Evolutionary conservation across 2,113 vertebrate species (phyloP), one percentile per base, ranked within the genome.

Genomic region (Budorcas taxicolor): DNA sequence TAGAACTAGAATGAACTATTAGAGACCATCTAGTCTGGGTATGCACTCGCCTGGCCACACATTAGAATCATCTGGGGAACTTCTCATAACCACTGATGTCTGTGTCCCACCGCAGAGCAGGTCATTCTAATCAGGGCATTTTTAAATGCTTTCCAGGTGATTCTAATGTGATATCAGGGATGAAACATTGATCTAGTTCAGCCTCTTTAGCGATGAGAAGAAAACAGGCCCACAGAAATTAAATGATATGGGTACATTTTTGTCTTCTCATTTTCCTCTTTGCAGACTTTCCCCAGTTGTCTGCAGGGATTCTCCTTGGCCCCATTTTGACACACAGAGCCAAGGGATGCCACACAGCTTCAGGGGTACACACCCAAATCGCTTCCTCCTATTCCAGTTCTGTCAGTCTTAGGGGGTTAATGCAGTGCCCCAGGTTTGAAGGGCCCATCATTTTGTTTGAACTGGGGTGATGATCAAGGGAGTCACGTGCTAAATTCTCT

Each of bases 401-500:
- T 15, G 1, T 53, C 86, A 11, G 15, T 47, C 31, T 11, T 29
- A 76, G 57, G 29, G 53, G 17, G 36, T 57, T 45, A 67, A 45
- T 16, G 1, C 47, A 31, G 31, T 40, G 36, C 45, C 74, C 40
- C n/a, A 16, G 25, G 14, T 43, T 82, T 60, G 78, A 64, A 88
- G 57, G 64, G 19, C 87, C 50, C 23, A 0, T 90, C 12, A 0
- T 60, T 90, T 58, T 57, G 58, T 60, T 52, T 31, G 64, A 64
- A 76, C 71, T 60, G 50, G 36, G 45, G 87, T 67, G 19, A 15
- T 40, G n/a, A 7, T 64, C 10, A 6, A 52, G 53, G 47, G 84
- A 93, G 58, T 95, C 0, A 0, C 0, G 25, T 82, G 91, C 90
- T 95, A 0, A 91, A 43, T 97, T 98, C 78, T 91, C 96, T 97